Evolutionary conservation across 2,113 vertebrate genomes (phyloP), one percentile per base, ranked within the genome.

Genomic region (Thermophis baileyi): DNA sequence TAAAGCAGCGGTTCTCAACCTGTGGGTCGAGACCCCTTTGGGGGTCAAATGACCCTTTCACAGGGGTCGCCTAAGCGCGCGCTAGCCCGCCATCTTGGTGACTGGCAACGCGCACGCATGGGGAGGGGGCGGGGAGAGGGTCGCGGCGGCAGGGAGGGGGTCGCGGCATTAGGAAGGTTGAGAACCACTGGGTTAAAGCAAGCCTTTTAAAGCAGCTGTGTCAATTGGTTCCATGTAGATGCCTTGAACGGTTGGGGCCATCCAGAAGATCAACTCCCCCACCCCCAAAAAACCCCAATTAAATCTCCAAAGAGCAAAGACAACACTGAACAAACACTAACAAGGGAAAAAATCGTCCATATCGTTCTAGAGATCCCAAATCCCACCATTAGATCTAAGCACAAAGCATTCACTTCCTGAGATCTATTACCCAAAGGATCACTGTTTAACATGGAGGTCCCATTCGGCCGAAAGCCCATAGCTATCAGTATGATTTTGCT

Each of bases 301-400:
- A 20, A 40, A 40, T 35, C 69, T 35, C 24, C 14, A 22, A 40
- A 35, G 11, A 88, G 49, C 49, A 51, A 49, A 27, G 30, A 9
- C 30, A 24, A 30, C 50, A 0, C 49, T 35, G 50, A 53, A 14
- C 10, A 20, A 89, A 54, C 88, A 11, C 2, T 24, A 55, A 27
- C 4, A 0, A 20, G 3, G 50, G n/a, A 0, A 0, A 0, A 40
- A 54, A 54, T 88, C 44, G 35, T 25, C 35, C 10, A 1, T 2
- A 11, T n/a, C 4, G 3, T 22, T n/a, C 49, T 8, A 24, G 87
- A 54, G 50, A 10, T 24, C 16, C 51, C 22, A 22, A 16, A 53
- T 24, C n/a, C 25, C 51, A 54, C 35, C 87, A 2, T n/a, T 5
- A 88, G 87, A 40, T n/a, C n/a, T 25, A 40, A 18, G n/a, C 30